A percentile compares a stretch with the other conserved stretches of the same genome.
These are phyloP conservation scores for Minunthozetes semirufus DNA, from an alignment of 2,888 invertebrate genomes.

Conservation along the genomic window DNA sequence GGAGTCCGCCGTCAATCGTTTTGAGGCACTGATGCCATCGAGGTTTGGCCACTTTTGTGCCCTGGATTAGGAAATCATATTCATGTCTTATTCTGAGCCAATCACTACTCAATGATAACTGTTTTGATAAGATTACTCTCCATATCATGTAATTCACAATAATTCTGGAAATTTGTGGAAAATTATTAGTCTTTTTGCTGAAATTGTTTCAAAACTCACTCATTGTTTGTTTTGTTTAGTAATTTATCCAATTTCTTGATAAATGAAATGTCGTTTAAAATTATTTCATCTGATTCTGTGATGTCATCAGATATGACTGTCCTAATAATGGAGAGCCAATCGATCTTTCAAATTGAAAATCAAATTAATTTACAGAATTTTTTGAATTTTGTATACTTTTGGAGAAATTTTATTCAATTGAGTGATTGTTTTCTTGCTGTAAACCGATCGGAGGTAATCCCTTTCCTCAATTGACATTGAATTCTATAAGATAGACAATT, in stretches of 20 bases:
- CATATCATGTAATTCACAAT: conserved; percentile 88
- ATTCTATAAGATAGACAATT: conserved; percentile 54
- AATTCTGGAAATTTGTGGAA: conserved; percentile 43
- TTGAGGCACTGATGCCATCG: conserved; percentile 87
- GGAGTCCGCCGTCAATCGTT: conserved; percentile 39
- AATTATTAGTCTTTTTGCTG: too few relatives aligned
- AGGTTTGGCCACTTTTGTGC: conserved; percentile 58
- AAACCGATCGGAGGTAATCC: conserved; percentile 76
- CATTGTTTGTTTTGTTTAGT: not conserved
- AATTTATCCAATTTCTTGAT: conserved; percentile 1
- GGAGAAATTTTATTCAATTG: conserved; percentile 59
- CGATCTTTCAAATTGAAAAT: conserved; percentile 12
- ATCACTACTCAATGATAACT: conserved; percentile 37
- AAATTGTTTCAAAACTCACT: not conserved
- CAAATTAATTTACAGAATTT: not conserved
- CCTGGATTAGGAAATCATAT: conserved; percentile 71
- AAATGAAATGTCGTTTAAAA: conserved; percentile 59
- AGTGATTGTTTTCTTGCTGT: conserved; percentile 78
- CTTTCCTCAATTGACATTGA: conserved; percentile 80
- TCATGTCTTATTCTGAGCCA: conserved; percentile 65
- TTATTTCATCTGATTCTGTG: conserved; percentile 63
- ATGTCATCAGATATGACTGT: conserved; percentile 57
- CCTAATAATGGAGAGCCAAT: conserved; percentile 65
- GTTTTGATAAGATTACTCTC: conserved; percentile 58
- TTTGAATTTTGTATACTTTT: conserved; percentile 53